Conservation (phyloP, 2,797 vertebrate species). For the Valencia hispanica region DNA sequence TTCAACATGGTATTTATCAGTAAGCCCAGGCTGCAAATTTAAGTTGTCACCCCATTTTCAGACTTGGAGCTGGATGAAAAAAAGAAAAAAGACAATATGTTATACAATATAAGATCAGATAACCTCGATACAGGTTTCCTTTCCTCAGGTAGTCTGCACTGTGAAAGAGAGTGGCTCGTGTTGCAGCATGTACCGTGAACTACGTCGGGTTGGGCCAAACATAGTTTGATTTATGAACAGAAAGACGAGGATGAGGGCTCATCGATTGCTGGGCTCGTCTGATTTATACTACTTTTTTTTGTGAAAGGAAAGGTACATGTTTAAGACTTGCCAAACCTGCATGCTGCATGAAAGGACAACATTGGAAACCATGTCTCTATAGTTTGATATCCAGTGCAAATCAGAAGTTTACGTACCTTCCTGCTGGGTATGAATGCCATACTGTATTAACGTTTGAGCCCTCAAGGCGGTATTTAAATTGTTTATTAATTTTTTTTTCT, state of each 20-base stretch:
- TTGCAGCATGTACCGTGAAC: conserved; percentile 47
- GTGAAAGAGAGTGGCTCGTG: conserved; percentile 56
- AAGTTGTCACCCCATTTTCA: conserved; percentile 24
- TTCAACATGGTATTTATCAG: conserved; percentile 11
- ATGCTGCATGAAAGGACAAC: too few species aligned
- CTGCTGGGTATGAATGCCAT: too few species aligned
- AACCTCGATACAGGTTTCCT: conserved; percentile 47
- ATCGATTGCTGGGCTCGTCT: neutral
- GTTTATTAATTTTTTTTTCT: too few species aligned
- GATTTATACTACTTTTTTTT: too few species aligned
- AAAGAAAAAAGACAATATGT: conserved; percentile 46
- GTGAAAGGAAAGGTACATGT: too few species aligned
- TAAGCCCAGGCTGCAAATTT: conserved; percentile 22
- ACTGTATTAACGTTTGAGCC: too few species aligned
- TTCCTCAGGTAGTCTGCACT: conserved; percentile 35
- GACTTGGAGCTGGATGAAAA: conserved; percentile 45
- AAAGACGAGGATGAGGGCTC: neutral
- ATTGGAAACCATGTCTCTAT: too few species aligned
- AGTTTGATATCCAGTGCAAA: too few species aligned
- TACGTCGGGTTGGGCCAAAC: conserved; percentile 43
- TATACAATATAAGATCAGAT: conserved; percentile 68
- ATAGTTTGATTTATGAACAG: conserved; percentile 40
- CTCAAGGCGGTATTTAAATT: too few species aligned
- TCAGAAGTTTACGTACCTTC: too few species aligned
- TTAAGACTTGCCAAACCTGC: too few species aligned